Conservation (phyloP, 2,113 vertebrate species). For the Ciconia stormi region DNA sequence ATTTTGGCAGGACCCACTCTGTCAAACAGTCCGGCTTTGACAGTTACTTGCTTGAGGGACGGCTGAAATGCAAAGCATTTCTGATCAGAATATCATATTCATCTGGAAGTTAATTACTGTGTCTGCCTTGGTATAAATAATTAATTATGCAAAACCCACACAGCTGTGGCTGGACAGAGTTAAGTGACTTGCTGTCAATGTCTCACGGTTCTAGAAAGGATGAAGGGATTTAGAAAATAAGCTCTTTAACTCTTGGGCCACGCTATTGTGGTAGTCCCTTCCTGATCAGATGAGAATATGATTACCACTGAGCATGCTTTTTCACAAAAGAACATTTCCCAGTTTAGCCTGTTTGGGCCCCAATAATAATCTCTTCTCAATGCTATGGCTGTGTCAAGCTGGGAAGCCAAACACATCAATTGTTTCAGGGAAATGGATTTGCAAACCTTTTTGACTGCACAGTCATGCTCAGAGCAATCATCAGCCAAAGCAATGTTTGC, state of each 20-base stretch:
- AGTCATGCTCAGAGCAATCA: not conserved
- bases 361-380: not conserved
- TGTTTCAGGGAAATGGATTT: constrained; percentile 2
- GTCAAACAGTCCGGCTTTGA: constrained; percentile 92
- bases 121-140: constrained; percentile 98
- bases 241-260: constrained; percentile 79
- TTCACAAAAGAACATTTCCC: not conserved
- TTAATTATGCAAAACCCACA: constrained; percentile 98
- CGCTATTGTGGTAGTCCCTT: constrained; percentile 66
- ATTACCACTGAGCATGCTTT: not conserved
- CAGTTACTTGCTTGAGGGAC: constrained; percentile 95
- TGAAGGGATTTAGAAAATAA: constrained; percentile 88
- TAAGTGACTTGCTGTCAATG: constrained; percentile 94
- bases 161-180: constrained; percentile 96
- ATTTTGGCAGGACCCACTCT: constrained; percentile 87
- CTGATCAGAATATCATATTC: constrained; percentile 98
- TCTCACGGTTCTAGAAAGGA: constrained; percentile 82
- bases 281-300: constrained; percentile 27
- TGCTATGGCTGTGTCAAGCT: not conserved
- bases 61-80: constrained; percentile 93
- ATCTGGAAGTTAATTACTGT: constrained; percentile 99
- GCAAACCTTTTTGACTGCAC: not conserved
- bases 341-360: not conserved
- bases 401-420: not conserved
- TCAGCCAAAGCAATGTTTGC: not conserved